phyloP scores from a whole-genome alignment of 2,113 vertebrate genomes.

The Monopterus albus region DNA sequence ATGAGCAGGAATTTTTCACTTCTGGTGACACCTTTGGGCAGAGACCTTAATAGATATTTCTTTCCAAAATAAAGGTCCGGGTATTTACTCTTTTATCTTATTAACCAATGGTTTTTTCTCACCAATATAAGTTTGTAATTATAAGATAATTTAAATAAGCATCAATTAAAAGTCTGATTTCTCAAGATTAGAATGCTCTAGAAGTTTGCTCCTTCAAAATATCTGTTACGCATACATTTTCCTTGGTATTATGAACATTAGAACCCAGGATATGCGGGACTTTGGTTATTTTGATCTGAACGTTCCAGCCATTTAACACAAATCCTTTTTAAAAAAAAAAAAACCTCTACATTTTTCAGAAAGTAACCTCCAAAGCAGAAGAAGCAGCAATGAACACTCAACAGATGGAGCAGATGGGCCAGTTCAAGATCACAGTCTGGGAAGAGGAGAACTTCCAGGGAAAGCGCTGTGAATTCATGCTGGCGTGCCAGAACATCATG shows the following conservation, averaged over 20 bases:
- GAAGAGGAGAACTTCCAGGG: constrained; percentile 98
- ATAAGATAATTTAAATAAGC: not conserved
- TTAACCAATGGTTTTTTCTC: not conserved
- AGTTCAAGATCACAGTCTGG: constrained; percentile 93
- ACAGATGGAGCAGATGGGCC: constrained; percentile 90
- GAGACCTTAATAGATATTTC: not conserved
- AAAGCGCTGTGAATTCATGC: constrained; percentile 91
- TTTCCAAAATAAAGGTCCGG: not conserved
- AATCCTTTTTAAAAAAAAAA: not conserved
- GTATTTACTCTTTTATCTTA: not conserved
- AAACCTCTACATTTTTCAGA: constrained; percentile 36
- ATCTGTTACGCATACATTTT: not conserved
- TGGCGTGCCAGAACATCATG: constrained; percentile 94
- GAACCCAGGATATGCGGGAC: not conserved
- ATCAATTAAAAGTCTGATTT: no score
- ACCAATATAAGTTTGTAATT: not conserved
- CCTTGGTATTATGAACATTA: no score
- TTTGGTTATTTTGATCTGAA: not conserved
- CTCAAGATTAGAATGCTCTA: no score
- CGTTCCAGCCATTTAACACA: not conserved
- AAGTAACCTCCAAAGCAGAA: constrained; percentile 62
- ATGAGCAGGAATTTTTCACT: constrained; percentile 10
- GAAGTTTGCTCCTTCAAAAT: not conserved
- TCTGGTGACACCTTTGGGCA: not conserved
- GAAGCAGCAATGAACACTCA: constrained; percentile 88